A percentile compares a stretch with the other conserved stretches of the same genome.
Evolutionary conservation across 2,888 invertebrate genomes (phyloP).

Genomic region (Diogma glabrata): DNA sequence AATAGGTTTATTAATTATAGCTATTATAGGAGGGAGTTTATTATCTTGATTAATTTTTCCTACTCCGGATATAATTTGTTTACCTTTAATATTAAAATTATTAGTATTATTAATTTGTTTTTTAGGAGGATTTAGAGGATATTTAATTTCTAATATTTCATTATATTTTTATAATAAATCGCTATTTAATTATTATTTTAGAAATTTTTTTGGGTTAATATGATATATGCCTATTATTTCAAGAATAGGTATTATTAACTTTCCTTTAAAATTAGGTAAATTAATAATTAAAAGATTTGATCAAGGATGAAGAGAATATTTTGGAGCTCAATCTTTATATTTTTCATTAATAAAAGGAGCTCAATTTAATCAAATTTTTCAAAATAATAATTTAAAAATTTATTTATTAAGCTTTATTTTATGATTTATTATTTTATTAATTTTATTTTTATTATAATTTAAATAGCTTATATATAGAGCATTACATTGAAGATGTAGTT

Average conservation of each 20-base stretch:
- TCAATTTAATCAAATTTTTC: slow-evolving; percentile 28
- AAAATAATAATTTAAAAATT: slow-evolving; percentile 33
- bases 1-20: slow-evolving; percentile 38
- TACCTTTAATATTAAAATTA: slow-evolving; percentile 41
- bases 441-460: too few species aligned
- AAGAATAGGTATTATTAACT: slow-evolving; percentile 38
- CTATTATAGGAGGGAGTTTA: slow-evolving; percentile 41
- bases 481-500: slow-evolving; percentile 38
- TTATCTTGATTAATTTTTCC: slow-evolving; percentile 45
- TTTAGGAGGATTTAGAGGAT: slow-evolving; percentile 35
- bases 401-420: slow-evolving; percentile 40
- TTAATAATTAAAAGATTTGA: slow-evolving; percentile 38
- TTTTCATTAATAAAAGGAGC: slow-evolving; percentile 35
- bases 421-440: slow-evolving; percentile 26
- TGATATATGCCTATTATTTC: slow-evolving; percentile 44
- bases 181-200: slow-evolving; percentile 33
- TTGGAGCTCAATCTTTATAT: slow-evolving; percentile 38
- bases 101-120: slow-evolving; percentile 42
- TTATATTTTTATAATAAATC: slow-evolving; percentile 36
- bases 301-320: slow-evolving; percentile 40
- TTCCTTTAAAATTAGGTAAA: slow-evolving; percentile 37
- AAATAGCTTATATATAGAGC: slow-evolving; percentile 38
- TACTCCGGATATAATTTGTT: slow-evolving; percentile 42
- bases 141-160: slow-evolving; percentile 37
- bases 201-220: slow-evolving; percentile 35